Base-by-base conservation (phyloP, 2,888 invertebrate species). In the Zygogramma bicolorata region DNA sequence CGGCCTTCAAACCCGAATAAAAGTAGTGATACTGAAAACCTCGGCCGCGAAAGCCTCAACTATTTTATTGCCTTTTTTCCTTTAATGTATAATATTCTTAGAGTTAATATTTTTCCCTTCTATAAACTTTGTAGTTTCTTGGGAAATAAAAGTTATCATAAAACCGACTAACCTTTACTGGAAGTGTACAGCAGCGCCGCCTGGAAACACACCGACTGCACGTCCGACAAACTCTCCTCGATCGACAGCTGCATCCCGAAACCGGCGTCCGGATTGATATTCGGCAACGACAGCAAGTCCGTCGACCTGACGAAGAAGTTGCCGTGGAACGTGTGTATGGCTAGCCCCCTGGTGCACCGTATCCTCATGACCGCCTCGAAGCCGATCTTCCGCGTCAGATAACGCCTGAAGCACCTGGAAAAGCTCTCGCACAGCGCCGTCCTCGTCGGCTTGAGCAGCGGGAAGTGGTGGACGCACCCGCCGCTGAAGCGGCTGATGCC, bases 271-370 rank as follows among this genome's bases (percentile, higher is more conserved):
- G 99, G 99, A 85, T 98, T 99, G 71, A 98, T 94, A 89, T 99
- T 99, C 42, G 99, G 98, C 80, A 99, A 88, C 10, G 97, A 97
- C 70, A 99, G 89, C 68, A 99, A 89, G 89, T 99, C 99, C 3
- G 98, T 98, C 0, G 99, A 98, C 3, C 99, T 92, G 62, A 99
- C 99, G 88, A 99, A 99, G 91, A 98, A 98, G 88, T 99, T 99
- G 46, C 99, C 99, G 88, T 99, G 98, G 92, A 99, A 99, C 84
- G 98, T 97, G 88, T 99, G 98, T 82, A 99, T 96, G 27, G 96
- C 91, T 70, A 99, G 89, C 15, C 99, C 98, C 84, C 95, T 92
- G 1, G 98, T 97, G 85, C 98, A 98, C 5, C 99, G 90, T 77
- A 99, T 94, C 81, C 99, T 90, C 97, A 99, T 97, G 22, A 99